phyloP scores from a whole-genome alignment of 2,797 vertebrate genomes.

The Poeciliopsis presidionis region DNA sequence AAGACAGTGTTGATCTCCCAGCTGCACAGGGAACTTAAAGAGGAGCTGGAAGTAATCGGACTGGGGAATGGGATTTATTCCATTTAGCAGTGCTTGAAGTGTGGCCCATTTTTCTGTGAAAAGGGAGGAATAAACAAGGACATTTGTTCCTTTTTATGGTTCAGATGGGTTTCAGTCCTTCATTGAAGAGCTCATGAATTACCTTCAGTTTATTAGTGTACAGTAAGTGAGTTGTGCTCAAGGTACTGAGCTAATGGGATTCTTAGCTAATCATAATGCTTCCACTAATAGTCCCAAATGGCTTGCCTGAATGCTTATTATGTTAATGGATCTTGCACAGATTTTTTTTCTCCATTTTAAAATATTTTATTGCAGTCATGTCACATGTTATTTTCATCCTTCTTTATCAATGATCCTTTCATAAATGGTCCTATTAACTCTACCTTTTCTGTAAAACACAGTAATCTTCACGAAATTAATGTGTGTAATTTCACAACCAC shows the following conservation, averaged over 20 bases:
- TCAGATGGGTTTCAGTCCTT: slow-evolving; percentile 17
- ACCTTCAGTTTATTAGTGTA: slow-evolving; percentile 32
- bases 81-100: slow-evolving; percentile 48
- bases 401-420: slow-evolving; percentile 23
- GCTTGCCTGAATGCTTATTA: slow-evolving; percentile 65
- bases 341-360: slow-evolving; percentile 41
- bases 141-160: slow-evolving; percentile 14
- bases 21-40: slow-evolving; percentile 50
- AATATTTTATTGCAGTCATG: slow-evolving; percentile 34
- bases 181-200: slow-evolving; percentile 43
- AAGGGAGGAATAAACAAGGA: slow-evolving; percentile 53
- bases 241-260: slow-evolving; percentile 67
- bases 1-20: slow-evolving; percentile 49
- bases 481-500: background rate
- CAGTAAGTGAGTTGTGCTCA: slow-evolving; percentile 54
- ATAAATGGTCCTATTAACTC: slow-evolving; percentile 15
- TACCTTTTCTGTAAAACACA: background rate
- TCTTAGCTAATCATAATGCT: slow-evolving; percentile 67
- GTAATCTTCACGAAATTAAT: background rate
- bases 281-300: slow-evolving; percentile 67
- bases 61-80: slow-evolving; percentile 54
- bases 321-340: slow-evolving; percentile 62
- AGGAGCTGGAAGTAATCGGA: slow-evolving; percentile 59
- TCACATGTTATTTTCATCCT: slow-evolving; percentile 27
- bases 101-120: slow-evolving; percentile 25